Evolutionary conservation across 1,140 invertebrate genomes (phyloP).

Genomic region (Dendroctonus ponderosae): DNA sequence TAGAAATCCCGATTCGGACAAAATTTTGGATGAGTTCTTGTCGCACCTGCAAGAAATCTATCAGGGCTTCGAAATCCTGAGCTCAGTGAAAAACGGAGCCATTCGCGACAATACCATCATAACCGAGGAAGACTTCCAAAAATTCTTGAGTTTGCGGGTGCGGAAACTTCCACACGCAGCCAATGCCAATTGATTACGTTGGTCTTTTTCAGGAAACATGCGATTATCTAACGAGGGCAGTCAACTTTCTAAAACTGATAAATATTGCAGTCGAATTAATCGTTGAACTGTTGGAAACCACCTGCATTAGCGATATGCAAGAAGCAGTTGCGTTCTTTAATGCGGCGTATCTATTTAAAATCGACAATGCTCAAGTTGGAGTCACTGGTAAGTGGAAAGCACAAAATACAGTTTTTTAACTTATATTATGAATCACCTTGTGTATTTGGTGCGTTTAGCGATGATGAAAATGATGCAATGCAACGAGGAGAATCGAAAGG

Average conservation of each 20-base stretch:
- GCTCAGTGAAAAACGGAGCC: slow-evolving; percentile 19
- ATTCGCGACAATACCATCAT: slow-evolving; percentile 15
- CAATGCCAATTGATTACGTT: neutral
- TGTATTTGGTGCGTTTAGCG: slow-evolving; percentile 23
- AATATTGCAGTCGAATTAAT: slow-evolving; percentile 37
- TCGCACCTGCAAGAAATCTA: slow-evolving; percentile 34
- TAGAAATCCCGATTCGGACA: slow-evolving; percentile 28
- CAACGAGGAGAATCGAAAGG: slow-evolving; percentile 45
- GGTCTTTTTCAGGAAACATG: slow-evolving; percentile 25
- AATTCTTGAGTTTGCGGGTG: slow-evolving; percentile 33
- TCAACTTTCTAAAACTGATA: slow-evolving; percentile 40
- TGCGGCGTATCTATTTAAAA: slow-evolving; percentile 44
- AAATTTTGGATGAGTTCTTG: slow-evolving; percentile 36
- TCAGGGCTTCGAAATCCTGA: slow-evolving; percentile 27
- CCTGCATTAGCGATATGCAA: slow-evolving; percentile 43
- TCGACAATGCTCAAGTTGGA: slow-evolving; percentile 41
- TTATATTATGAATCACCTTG: neutral
- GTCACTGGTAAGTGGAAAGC: slow-evolving; percentile 38
- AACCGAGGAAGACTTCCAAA: slow-evolving; percentile 36
- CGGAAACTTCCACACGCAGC: neutral
- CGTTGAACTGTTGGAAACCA: slow-evolving; percentile 41
- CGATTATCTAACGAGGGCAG: slow-evolving; percentile 37
- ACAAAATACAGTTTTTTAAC: too few species aligned
- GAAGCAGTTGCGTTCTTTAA: slow-evolving; percentile 47
- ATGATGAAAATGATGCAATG: slow-evolving; percentile 45